Conservation (phyloP, 2,113 vertebrate species). For the Prunella fulvescens region DNA sequence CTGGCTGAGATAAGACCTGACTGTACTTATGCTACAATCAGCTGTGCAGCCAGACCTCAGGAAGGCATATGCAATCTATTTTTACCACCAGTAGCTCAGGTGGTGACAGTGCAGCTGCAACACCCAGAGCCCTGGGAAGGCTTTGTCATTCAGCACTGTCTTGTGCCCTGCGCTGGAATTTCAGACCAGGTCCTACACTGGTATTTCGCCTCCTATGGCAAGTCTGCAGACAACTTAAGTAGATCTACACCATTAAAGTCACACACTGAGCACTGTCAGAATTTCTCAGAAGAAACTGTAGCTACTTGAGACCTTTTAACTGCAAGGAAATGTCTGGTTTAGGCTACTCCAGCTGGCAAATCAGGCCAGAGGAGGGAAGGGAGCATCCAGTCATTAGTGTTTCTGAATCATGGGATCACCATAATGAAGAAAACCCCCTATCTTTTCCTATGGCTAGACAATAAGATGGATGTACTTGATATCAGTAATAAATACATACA, state of each 20-base stretch:
- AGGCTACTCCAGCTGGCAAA: neutral
- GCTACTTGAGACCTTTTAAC: neutral
- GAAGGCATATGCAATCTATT: neutral
- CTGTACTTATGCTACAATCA: accelerated
- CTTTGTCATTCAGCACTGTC: neutral
- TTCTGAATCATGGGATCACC: neutral
- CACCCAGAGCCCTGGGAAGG: accelerated
- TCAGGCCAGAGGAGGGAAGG: neutral
- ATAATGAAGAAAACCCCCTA: accelerated
- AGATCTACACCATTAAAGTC: neutral
- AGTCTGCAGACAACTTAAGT: neutral
- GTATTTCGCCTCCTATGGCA: neutral
- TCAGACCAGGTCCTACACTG: accelerated
- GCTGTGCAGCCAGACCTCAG: neutral
- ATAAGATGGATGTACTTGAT: neutral
- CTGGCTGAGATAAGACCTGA: neutral
- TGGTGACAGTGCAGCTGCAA: neutral
- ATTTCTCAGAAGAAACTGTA: neutral
- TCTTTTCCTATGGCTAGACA: neutral
- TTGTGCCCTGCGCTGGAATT: neutral
- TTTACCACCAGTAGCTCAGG: neutral
- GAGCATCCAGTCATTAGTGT: neutral
- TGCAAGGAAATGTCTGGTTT: neutral
- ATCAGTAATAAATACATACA: neutral
- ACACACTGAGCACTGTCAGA: neutral